phyloP scores from a whole-genome alignment of 2,113 vertebrate genomes.

The Gnathonemus echidnorhynchus region DNA sequence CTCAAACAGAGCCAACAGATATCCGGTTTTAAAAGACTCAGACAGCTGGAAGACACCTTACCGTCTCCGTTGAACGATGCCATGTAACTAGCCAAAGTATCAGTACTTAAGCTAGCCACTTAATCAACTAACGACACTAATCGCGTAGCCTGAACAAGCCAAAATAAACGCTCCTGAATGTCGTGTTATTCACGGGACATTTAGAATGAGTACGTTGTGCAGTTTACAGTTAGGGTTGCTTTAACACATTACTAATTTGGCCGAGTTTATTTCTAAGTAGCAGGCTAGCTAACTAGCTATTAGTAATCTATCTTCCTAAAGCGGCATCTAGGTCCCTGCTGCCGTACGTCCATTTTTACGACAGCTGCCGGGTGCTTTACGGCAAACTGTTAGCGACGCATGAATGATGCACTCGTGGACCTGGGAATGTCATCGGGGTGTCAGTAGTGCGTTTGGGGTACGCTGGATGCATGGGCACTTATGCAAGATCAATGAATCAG shows the following conservation, averaged over 20 bases:
- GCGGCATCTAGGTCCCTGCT: not conserved
- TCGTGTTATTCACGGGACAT: not conserved
- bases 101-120: constrained; percentile 1
- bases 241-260: not conserved
- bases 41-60: constrained; percentile 29
- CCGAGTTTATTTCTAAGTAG: not conserved
- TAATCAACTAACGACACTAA: not conserved
- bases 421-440: not conserved
- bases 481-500: not conserved
- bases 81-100: constrained; percentile 42
- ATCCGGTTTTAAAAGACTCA: not conserved
- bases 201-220: not conserved
- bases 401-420: not conserved
- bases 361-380: not conserved
- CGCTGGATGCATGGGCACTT: not conserved
- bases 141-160: not conserved
- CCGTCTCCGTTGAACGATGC: constrained; percentile 56
- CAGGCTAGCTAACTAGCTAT: constrained; percentile 5
- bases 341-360: constrained; percentile 3
- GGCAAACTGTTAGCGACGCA: constrained; percentile 18
- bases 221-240: not conserved
- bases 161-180: not conserved
- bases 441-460: not conserved
- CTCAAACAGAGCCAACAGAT: not conserved
- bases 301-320: constrained; percentile 5